phyloP scores from a whole-genome alignment of 2,113 vertebrate genomes.

The Oenanthe oenanthe region DNA sequence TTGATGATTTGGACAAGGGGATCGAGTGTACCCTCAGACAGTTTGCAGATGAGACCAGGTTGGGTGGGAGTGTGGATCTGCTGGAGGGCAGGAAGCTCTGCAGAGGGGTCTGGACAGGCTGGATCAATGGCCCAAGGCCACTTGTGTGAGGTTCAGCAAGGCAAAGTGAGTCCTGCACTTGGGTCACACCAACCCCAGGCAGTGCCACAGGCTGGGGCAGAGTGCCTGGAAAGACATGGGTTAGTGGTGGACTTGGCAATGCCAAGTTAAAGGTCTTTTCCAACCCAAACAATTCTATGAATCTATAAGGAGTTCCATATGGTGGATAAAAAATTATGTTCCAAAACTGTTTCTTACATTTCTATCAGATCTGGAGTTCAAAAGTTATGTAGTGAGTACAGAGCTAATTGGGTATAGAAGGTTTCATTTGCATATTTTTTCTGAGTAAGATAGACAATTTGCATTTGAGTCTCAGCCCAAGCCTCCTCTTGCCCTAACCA shows the following conservation, averaged over 20 bases:
- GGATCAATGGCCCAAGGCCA: fast-evolving
- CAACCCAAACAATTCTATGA: background rate
- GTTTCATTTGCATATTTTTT: background rate
- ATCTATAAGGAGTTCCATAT: background rate
- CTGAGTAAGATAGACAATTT: background rate
- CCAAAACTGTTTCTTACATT: background rate
- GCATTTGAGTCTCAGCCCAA: background rate
- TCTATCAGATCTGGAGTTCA: background rate
- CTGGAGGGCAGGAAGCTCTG: background rate
- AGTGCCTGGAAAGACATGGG: background rate
- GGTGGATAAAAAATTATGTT: background rate
- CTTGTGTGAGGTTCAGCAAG: background rate
- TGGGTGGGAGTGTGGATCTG: background rate
- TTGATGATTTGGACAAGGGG: background rate
- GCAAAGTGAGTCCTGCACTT: fast-evolving
- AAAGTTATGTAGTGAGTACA: background rate
- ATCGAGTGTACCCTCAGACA: background rate
- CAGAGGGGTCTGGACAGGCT: background rate
- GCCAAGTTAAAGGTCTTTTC: background rate
- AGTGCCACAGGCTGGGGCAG: background rate
- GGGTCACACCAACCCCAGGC: background rate
- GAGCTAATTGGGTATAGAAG: background rate
- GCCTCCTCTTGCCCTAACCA: background rate
- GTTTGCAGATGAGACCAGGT: background rate
- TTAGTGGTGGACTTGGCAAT: background rate